These are phyloP conservation scores for Dryomyza anilis DNA, from an alignment of 2,888 invertebrate species.

Conservation along the genomic window DNA sequence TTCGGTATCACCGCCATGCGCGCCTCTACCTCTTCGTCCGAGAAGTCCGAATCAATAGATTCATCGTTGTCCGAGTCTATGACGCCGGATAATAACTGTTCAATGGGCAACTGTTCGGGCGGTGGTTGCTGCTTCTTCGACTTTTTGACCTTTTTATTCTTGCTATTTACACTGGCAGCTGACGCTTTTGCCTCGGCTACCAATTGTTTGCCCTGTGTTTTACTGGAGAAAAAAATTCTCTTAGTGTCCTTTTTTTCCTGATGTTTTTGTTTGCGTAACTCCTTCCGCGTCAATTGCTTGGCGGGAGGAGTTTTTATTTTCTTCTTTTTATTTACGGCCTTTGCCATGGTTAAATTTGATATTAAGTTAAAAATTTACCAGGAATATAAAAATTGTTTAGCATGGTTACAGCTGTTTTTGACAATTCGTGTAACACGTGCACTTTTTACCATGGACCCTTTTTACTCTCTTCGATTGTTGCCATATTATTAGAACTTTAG, in stretches of 20 bases:
- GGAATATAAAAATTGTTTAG: not conserved
- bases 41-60: conserved; percentile 54
- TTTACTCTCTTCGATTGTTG: too few relatives aligned
- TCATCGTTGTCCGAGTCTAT: conserved; percentile 46
- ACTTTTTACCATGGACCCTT: too few relatives aligned
- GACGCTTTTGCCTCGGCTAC: conserved; percentile 43
- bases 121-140: conserved; percentile 24
- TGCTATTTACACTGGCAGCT: conserved; percentile 10
- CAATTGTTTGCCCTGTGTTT: conserved; percentile 45
- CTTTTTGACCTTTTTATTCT: conserved; percentile 16
- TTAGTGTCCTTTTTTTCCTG: conserved; percentile 70
- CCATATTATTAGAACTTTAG: too few relatives aligned
- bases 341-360: conserved; percentile 37
- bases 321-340: conserved; percentile 35
- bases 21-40: conserved; percentile 52
- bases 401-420: conserved; percentile 3
- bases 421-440: not conserved
- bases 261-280: conserved; percentile 73
- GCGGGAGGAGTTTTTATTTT: conserved; percentile 31
- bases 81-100: conserved; percentile 42
- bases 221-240: conserved; percentile 51
- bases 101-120: conserved; percentile 44
- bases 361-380: not conserved
- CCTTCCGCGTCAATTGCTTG: conserved; percentile 66
- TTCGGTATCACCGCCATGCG: conserved; percentile 35